A percentile compares a stretch with the other conserved stretches of the same genome.
Conservation (phyloP, 2,797 vertebrate genomes). For the Characodon lateralis region DNA sequence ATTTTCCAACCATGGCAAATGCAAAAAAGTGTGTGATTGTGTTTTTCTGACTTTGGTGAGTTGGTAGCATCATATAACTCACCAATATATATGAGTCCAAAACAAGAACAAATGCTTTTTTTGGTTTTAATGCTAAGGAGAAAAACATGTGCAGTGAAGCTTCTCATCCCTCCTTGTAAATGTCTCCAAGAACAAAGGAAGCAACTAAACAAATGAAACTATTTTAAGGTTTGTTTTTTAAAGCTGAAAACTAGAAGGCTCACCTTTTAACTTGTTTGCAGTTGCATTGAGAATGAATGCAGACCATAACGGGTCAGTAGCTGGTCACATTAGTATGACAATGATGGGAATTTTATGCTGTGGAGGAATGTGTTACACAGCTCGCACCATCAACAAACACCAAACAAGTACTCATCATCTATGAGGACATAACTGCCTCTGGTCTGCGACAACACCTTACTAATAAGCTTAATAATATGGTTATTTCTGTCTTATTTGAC, state of each 20-base stretch:
- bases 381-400: background rate
- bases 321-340: slow-evolving; percentile 1
- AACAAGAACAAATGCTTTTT: too few relatives aligned
- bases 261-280: background rate
- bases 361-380: slow-evolving; percentile 3
- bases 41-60: too few relatives aligned
- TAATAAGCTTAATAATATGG: background rate
- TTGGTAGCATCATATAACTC: too few relatives aligned
- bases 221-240: background rate
- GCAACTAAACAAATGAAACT: too few relatives aligned
- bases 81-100: too few relatives aligned
- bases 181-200: too few relatives aligned
- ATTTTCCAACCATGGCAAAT: too few relatives aligned
- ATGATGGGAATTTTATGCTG: background rate
- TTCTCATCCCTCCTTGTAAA: too few relatives aligned
- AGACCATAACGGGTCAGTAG: background rate
- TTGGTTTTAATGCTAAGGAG: too few relatives aligned
- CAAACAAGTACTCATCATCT: too few relatives aligned
- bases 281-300: background rate
- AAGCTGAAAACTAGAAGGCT: background rate
- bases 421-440: background rate
- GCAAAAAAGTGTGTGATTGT: too few relatives aligned
- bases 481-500: background rate
- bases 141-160: too few relatives aligned
- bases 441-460: background rate